These are phyloP conservation scores for Eupelmus urozonus DNA, from an alignment of 2,888 invertebrate species.

Conservation along the genomic window DNA sequence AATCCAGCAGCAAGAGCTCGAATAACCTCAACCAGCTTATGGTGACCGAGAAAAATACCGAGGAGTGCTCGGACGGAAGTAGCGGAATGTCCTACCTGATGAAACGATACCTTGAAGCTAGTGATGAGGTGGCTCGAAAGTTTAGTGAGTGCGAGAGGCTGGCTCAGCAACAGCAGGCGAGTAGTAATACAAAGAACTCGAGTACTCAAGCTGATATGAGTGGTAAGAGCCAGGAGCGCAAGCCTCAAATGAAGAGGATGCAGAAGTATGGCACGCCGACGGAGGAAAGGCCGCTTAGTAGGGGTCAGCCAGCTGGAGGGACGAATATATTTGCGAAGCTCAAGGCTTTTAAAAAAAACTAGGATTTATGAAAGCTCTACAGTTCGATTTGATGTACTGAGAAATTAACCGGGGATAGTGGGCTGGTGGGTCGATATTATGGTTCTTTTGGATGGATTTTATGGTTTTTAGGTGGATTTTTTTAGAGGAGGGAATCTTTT, in stretches of 20 bases:
- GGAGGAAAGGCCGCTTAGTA: background rate
- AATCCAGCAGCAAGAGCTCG: conserved; percentile 8
- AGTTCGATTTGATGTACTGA: no score
- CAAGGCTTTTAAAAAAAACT: conserved; percentile 20
- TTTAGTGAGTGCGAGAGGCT: conserved; percentile 35
- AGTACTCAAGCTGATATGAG: conserved; percentile 34
- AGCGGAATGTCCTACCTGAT: conserved; percentile 57
- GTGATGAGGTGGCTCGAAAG: conserved; percentile 42
- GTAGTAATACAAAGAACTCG: conserved; percentile 8
- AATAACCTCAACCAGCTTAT: conserved; percentile 1
- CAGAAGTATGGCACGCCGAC: background rate
- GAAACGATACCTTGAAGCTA: conserved; percentile 52
- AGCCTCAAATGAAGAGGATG: background rate
- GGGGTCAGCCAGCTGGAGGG: no score
- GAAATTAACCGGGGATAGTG: no score
- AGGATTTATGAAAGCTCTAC: background rate
- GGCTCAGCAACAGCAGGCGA: background rate
- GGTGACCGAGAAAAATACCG: background rate
- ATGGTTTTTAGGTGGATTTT: no score
- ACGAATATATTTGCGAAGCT: conserved; percentile 10
- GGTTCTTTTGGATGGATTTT: no score
- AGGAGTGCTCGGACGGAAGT: conserved; percentile 38
- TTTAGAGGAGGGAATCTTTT: no score
- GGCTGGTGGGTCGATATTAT: no score
- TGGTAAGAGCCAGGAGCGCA: conserved; percentile 11